Conservation (phyloP, 2,888 invertebrate species). For the Eupithecia inturbata region DNA sequence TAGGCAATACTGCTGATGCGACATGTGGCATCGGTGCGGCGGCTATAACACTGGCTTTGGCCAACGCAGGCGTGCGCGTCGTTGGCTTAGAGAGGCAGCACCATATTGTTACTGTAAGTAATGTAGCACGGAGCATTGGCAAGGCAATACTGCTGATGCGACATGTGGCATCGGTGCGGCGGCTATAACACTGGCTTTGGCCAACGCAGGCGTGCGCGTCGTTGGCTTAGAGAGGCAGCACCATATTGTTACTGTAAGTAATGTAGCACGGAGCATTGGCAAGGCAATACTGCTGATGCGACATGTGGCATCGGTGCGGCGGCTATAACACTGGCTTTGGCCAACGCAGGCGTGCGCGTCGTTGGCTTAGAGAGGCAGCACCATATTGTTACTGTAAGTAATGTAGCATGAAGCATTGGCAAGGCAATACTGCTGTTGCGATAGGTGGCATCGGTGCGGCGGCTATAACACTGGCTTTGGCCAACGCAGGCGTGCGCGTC, state of each 20-base stretch:
- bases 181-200: slow-evolving; percentile 62
- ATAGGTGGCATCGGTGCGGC: slow-evolving; percentile 78
- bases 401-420: slow-evolving; percentile 80
- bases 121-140: slow-evolving; percentile 80
- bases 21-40: no score
- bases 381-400: slow-evolving; percentile 54
- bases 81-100: slow-evolving; percentile 57
- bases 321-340: slow-evolving; percentile 62
- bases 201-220: slow-evolving; percentile 63
- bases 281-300: slow-evolving; percentile 85
- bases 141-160: slow-evolving; percentile 85
- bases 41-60: no score
- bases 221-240: slow-evolving; percentile 59
- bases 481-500: slow-evolving; percentile 63
- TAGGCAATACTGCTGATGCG: slow-evolving; percentile 83
- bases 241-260: slow-evolving; percentile 54
- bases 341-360: slow-evolving; percentile 63
- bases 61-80: no score
- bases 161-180: slow-evolving; percentile 87
- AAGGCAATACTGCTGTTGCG: slow-evolving; percentile 85
- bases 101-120: slow-evolving; percentile 54
- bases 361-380: slow-evolving; percentile 59
- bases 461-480: slow-evolving; percentile 62
- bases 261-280: slow-evolving; percentile 80
- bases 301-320: slow-evolving; percentile 79